Base-by-base conservation (phyloP, 2,113 vertebrate genomes). In the Ibidorhyncha struthersii region DNA sequence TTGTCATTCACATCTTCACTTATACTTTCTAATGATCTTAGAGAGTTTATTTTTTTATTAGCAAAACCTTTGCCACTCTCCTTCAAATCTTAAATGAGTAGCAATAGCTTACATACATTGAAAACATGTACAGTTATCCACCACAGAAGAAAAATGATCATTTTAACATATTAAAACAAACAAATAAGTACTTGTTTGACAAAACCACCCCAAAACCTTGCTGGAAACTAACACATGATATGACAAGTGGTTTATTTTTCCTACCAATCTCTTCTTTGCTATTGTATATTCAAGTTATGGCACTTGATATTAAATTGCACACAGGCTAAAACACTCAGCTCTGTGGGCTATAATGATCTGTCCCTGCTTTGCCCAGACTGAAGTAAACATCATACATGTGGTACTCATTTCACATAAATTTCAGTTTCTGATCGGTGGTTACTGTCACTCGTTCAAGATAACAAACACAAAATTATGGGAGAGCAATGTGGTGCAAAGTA, bases 21-120 rank as follows among this genome's bases (percentile, higher is more conserved):
- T 90, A 45, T 38, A 38, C 23, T 80, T 94, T 94, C 81, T 96
- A 91, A 82, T 81, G 86, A 93, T 95, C 82, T 97, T 81, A 76
- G 34, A 74, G 82, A 95, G 91, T 97, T 98, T 98, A 97, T 98
- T 98, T 97, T 98, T 97, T 96, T 97, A 93, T 94, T 98, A 98
- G 91, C 58, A 92, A 97, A 97, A 97, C 59, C 96, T 98, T 98
- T 97, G 95, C 81, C 97, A 95, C 83, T 85, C 47, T 90, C 47
- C 50, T 95, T 97, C 95, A 95, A 97, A 97, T 91, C 74, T 96
- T 92, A 91, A 90, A 95, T 5, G 50, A 96, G 85, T 79, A 96
- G 91, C 71, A 43, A 92, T 62, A 95, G 50, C 49, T 97, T 98
- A 92, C 66, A 65, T 91, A 86, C 32, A 93, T 53, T 77, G 90